phyloP scores from a whole-genome alignment of 2,113 vertebrate species.

The Callopanchax toddi region DNA sequence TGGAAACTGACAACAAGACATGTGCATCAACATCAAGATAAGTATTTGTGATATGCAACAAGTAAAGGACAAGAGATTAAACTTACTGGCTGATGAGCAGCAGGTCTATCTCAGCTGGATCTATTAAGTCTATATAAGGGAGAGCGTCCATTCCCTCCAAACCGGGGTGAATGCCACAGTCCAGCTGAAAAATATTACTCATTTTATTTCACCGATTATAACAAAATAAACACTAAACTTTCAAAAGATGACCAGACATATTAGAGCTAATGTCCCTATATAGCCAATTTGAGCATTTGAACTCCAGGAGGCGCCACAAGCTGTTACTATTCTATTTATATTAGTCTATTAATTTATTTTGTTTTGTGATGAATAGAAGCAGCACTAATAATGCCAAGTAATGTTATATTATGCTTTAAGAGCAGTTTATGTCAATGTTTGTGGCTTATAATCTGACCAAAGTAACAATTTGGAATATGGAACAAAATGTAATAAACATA shows the following conservation, averaged over 20 bases:
- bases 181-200: slow-evolving; percentile 81
- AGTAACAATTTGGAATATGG: too few species aligned
- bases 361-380: too few species aligned
- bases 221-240: background rate
- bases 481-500: too few species aligned
- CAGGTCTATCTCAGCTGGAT: slow-evolving; percentile 97
- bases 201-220: background rate
- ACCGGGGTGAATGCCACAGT: slow-evolving; percentile 97
- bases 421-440: too few species aligned
- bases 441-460: too few species aligned
- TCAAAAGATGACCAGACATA: background rate
- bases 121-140: slow-evolving; percentile 96
- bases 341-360: too few species aligned
- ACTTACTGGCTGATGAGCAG: slow-evolving; percentile 98
- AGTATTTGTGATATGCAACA: background rate
- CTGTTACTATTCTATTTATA: too few species aligned
- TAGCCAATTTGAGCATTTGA: too few species aligned
- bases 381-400: too few species aligned
- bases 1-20: slow-evolving; percentile 85
- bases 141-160: slow-evolving; percentile 98
- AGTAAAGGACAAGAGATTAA: background rate
- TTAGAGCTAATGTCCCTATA: too few species aligned
- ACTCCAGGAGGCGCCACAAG: too few species aligned
- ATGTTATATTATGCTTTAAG: too few species aligned
- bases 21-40: slow-evolving; percentile 1